phyloP scores from a whole-genome alignment of 2,888 invertebrate genomes.

The Criorhina ranunculi region DNA sequence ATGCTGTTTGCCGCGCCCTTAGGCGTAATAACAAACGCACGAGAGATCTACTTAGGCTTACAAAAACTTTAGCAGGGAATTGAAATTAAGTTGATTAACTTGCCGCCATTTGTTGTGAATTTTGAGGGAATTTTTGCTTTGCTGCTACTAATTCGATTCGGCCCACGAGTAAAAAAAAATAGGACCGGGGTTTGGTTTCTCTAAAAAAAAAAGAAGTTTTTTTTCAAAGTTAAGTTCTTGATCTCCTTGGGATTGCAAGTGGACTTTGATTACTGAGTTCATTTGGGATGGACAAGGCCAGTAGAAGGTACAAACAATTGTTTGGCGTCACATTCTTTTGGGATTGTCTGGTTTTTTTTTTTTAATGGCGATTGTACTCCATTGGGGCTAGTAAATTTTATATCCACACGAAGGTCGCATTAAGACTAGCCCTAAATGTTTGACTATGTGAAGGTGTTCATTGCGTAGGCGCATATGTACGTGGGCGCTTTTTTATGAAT shows the following conservation, averaged over 20 bases:
- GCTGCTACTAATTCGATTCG: constrained; percentile 35
- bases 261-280: not conserved
- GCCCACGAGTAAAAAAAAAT: not conserved
- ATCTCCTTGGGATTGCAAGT: not conserved
- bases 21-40: not conserved
- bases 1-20: constrained; percentile 1
- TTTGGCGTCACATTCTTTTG: not conserved
- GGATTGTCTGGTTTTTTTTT: not conserved
- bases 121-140: constrained; percentile 13
- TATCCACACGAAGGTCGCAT: too few species aligned
- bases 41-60: constrained; percentile 17
- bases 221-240: constrained; percentile 13
- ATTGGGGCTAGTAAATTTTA: too few species aligned
- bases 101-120: constrained; percentile 23
- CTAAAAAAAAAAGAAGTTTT: too few species aligned
- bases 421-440: too few species aligned
- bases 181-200: not conserved
- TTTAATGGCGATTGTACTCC: not conserved
- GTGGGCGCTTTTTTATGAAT: too few species aligned
- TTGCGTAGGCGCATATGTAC: too few species aligned
- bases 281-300: not conserved
- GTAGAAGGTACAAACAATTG: too few species aligned
- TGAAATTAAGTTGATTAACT: constrained; percentile 51
- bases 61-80: constrained; percentile 22
- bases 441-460: too few species aligned